Base-by-base conservation (phyloP, 2,888 invertebrate species). In the Pollenia labialis region DNA sequence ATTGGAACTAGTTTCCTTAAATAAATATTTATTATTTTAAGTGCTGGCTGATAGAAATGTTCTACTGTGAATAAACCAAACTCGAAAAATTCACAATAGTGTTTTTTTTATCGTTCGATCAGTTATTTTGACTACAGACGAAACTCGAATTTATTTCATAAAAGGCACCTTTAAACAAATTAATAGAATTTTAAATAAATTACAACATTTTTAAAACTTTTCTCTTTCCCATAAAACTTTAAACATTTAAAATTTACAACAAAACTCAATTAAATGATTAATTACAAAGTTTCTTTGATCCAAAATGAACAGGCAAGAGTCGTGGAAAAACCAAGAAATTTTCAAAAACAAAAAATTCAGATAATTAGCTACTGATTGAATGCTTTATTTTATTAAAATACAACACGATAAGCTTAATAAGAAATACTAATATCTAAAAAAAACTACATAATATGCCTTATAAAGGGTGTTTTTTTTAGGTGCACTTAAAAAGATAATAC, bases 361-460 rank as follows among this genome's bases (percentile, higher is more conserved):
- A n/a, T 32, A 62, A 71, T 18, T 54, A 56, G 18, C 44, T 23
- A 71, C 18, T 56, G 71, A 71, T 56, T 56, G 56, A 71, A 23
- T 56, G 18, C 71, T 56, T 56, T 32, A 32, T 71, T 46, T 56
- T 68, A 23, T 8, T 32, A 9, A 50, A 23, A 50, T 42, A 68
- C 48, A 18, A 56, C 54, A 71, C n/a, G 54, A 71, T 71, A 23
- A 56, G 71, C 56, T 71, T 71, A 71, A 71, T 71, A 56, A 71
- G 23, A 44, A 16, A 40, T 10, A 52, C 10, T 40, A 64, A 62
- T 11, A 1, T 56, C 4, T 2, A 62, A 16, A 16, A 44, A 44
- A 42, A 16, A 42, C 56, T 18, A 40, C 23, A 46, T 66, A 0
- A 16, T 56, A n/a, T 72, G 4, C 32, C 4, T 32, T 32, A 32